phyloP scores from a whole-genome alignment of 2,888 invertebrate genomes.

The Crematogaster levior region DNA sequence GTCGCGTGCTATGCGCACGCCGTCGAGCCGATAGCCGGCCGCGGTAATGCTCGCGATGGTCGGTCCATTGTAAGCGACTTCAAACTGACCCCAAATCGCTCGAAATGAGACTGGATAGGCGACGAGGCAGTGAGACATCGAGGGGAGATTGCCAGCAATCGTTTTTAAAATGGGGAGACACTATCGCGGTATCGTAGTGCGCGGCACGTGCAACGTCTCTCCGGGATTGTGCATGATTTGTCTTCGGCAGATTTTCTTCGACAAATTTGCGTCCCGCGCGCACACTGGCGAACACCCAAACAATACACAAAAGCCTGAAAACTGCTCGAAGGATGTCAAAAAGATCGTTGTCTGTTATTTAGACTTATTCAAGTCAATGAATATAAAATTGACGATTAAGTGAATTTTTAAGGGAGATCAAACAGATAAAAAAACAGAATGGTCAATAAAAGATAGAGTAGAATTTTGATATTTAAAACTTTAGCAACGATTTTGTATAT shows the following conservation, averaged over 20 bases:
- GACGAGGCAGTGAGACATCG: constrained; percentile 51
- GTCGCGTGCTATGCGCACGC: constrained; percentile 81
- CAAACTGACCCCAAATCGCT: constrained; percentile 68
- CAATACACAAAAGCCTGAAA: background rate
- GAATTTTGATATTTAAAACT: background rate
- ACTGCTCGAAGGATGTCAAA: background rate
- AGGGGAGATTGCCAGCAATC: constrained; percentile 19
- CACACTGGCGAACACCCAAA: background rate
- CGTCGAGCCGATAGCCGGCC: constrained; percentile 78
- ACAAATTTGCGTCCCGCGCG: constrained; percentile 49
- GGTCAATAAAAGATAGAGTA: background rate
- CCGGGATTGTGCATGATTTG: constrained; percentile 43
- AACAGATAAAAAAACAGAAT: no score
- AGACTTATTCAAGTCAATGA: background rate
- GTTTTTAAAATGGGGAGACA: constrained; percentile 76
- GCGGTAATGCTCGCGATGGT: constrained; percentile 61
- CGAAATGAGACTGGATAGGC: constrained; percentile 21
- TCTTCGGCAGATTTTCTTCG: constrained; percentile 24
- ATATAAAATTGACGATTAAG: background rate
- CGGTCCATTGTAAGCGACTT: constrained; percentile 65
- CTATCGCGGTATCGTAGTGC: constrained; percentile 45
- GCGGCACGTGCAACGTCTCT: constrained; percentile 52
- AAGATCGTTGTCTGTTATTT: background rate
- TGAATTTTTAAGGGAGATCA: background rate
- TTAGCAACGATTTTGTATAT: background rate